Evolutionary conservation across 2,797 vertebrate genomes (phyloP).

Genomic region (Spheniscus humboldti): DNA sequence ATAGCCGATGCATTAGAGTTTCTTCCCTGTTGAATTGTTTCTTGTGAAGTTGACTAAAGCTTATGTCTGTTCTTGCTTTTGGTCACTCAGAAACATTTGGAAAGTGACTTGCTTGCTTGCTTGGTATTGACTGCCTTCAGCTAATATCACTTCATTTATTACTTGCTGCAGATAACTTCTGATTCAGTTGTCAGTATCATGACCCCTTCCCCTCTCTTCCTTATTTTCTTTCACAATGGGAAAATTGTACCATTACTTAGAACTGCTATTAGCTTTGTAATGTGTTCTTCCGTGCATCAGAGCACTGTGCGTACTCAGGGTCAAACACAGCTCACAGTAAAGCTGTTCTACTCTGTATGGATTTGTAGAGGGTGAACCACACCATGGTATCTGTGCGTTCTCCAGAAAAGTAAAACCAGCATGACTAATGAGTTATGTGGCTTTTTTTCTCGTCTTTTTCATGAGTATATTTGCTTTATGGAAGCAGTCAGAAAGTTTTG

Average conservation of each 20-base stretch:
- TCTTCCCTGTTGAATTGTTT: background rate
- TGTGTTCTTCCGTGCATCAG: background rate
- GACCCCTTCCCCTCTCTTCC: background rate
- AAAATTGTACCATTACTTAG: background rate
- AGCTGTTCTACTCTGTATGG: accelerated
- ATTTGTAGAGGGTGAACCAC: background rate
- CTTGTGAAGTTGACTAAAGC: background rate
- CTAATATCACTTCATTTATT: slow-evolving; percentile 15
- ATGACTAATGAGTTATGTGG: background rate
- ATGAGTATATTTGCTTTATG: background rate
- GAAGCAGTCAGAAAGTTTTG: background rate
- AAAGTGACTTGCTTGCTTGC: background rate
- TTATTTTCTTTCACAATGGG: background rate
- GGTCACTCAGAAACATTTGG: background rate
- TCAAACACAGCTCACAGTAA: background rate
- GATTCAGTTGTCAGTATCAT: background rate
- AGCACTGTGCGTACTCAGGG: background rate
- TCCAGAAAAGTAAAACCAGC: background rate
- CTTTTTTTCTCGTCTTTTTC: background rate
- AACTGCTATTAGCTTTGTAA: background rate
- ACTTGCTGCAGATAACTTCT: background rate
- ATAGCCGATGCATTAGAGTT: background rate
- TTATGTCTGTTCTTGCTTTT: background rate
- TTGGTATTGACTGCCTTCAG: slow-evolving; percentile 10
- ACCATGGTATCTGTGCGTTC: background rate